A percentile compares a stretch with the other conserved stretches of the same genome.
phyloP scores from a whole-genome alignment of 2,113 vertebrate species.

The Sebastes schlegelii region DNA sequence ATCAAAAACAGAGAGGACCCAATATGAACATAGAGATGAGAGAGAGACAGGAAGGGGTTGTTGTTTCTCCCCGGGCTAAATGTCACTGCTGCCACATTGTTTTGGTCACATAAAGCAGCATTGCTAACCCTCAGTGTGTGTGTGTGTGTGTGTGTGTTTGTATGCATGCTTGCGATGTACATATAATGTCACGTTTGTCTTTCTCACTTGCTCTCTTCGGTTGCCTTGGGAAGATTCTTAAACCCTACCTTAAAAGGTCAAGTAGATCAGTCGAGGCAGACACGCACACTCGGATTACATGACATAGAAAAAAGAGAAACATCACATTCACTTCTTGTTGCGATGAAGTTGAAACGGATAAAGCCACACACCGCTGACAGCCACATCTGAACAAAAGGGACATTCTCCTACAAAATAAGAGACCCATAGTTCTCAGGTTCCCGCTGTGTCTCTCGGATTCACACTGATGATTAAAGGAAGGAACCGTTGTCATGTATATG shows the following conservation, averaged over 20 bases:
- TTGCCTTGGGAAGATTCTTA: conserved; percentile 40
- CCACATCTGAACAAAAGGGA: background rate
- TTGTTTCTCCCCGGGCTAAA: conserved; percentile 57
- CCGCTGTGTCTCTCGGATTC: background rate
- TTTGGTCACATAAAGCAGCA: conserved; percentile 55
- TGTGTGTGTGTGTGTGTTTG: background rate
- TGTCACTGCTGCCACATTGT: conserved; percentile 69
- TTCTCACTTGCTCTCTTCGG: conserved; percentile 24
- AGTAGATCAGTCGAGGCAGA: conserved; percentile 37
- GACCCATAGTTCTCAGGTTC: background rate
- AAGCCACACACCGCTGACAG: background rate
- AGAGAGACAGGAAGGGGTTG: conserved; percentile 5
- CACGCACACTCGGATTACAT: conserved; percentile 10
- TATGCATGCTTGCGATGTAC: conserved; percentile 28
- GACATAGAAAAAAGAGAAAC: background rate
- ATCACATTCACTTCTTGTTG: background rate
- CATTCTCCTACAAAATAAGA: background rate
- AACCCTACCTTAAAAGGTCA: conserved; percentile 69
- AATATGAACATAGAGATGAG: conserved; percentile 35
- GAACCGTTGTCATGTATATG: background rate
- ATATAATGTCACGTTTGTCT: conserved; percentile 50
- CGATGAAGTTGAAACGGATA: background rate
- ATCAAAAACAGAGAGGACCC: conserved; percentile 33
- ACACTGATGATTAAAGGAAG: background rate
- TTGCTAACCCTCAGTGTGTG: conserved; percentile 12